These are phyloP conservation scores for Rhagonycha fulva DNA, from an alignment of 2,888 invertebrate genomes.

Conservation along the genomic window DNA sequence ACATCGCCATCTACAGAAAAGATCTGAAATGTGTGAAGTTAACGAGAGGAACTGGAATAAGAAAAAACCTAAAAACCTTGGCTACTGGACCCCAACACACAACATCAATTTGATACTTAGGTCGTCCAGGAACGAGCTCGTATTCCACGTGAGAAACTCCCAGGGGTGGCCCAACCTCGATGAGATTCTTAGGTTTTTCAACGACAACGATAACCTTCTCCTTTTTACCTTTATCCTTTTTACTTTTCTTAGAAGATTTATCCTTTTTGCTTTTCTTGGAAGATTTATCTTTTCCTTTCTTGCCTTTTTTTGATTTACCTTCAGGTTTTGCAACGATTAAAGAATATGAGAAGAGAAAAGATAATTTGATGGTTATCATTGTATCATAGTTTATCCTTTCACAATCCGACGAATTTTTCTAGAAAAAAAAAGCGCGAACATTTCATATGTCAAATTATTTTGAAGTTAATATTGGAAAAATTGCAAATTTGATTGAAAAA, in stretches of 20 bases:
- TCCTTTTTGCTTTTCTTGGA: conserved; percentile 8
- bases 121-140: conserved; percentile 30
- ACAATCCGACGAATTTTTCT: not conserved
- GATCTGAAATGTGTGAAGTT: conserved; percentile 17
- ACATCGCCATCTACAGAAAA: conserved; percentile 26
- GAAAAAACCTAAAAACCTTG: conserved; percentile 25
- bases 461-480: not conserved
- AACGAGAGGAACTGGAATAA: not conserved
- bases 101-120: conserved; percentile 34
- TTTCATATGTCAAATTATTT: not conserved
- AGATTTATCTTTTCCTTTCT: conserved; percentile 6
- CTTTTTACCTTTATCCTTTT: conserved; percentile 8
- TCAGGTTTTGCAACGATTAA: not conserved
- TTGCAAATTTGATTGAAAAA: not conserved
- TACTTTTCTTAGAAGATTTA: not conserved
- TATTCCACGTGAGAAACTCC: conserved; percentile 35
- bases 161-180: conserved; percentile 29
- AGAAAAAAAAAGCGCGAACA: not conserved
- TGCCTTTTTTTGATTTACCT: conserved; percentile 10
- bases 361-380: conserved; percentile 28
- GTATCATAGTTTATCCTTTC: not conserved
- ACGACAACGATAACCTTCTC: not conserved
- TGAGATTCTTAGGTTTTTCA: conserved; percentile 26
- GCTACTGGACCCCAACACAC: conserved; percentile 36
- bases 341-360: conserved; percentile 26